Conservation (phyloP, 2,888 invertebrate species). For the Drosophila falleni region DNA sequence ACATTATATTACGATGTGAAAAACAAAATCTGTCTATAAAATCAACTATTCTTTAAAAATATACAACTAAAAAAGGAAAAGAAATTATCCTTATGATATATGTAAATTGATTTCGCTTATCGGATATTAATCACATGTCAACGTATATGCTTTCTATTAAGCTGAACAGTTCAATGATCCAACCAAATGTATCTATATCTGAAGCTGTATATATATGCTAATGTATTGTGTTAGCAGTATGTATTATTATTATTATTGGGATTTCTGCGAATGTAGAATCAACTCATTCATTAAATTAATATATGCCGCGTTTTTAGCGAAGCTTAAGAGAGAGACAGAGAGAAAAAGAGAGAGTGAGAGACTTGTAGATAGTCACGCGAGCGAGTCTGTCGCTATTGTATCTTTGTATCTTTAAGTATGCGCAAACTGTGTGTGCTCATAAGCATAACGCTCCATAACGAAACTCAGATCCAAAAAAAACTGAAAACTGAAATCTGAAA, state of each 20-base stretch:
- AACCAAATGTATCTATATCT: slow-evolving; percentile 11
- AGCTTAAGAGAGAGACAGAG: not conserved
- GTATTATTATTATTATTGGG: slow-evolving; percentile 69
- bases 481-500: slow-evolving; percentile 31
- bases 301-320: slow-evolving; percentile 43
- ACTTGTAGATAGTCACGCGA: slow-evolving; percentile 35
- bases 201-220: slow-evolving; percentile 20
- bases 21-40: not conserved
- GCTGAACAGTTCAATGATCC: slow-evolving; percentile 19
- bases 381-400: slow-evolving; percentile 49
- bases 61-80: not conserved
- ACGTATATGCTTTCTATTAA: slow-evolving; percentile 20
- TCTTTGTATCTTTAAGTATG: slow-evolving; percentile 56
- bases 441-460: slow-evolving; percentile 64
- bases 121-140: slow-evolving; percentile 19
- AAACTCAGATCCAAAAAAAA: slow-evolving; percentile 46
- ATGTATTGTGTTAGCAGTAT: slow-evolving; percentile 40
- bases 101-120: slow-evolving; percentile 1
- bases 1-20: slow-evolving; percentile 1
- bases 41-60: not conserved
- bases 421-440: slow-evolving; percentile 57
- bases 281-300: slow-evolving; percentile 76
- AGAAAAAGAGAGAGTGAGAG: not conserved
- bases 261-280: slow-evolving; percentile 64
- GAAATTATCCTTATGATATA: not conserved